These are phyloP conservation scores for Octopus sinensis DNA, from an alignment of 1,140 invertebrate genomes.

Conservation along the genomic window DNA sequence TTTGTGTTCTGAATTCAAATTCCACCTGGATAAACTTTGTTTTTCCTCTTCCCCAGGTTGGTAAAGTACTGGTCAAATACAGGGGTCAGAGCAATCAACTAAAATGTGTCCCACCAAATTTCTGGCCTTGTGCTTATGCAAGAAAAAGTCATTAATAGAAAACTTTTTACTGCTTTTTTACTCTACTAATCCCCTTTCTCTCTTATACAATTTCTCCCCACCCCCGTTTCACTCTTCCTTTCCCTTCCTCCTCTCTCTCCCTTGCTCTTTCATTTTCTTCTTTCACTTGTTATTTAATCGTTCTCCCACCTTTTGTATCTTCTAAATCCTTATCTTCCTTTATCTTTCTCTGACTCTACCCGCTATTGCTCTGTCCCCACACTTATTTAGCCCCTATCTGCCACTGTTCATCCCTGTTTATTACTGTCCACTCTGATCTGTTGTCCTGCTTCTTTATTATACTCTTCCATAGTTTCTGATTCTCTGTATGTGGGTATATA, in stretches of 20 bases:
- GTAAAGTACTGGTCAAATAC: too few species aligned
- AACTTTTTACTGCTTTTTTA: too few species aligned
- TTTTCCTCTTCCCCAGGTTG: too few species aligned
- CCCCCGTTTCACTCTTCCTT: not conserved
- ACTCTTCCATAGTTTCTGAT: not conserved
- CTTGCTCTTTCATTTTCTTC: not conserved
- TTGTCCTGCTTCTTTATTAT: not conserved
- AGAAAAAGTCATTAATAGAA: too few species aligned
- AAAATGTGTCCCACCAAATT: too few species aligned
- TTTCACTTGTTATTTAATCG: not conserved
- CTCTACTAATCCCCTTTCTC: not conserved
- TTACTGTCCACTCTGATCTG: not conserved
- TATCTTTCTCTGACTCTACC: not conserved
- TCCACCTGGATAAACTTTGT: too few species aligned
- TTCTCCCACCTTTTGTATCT: not conserved
- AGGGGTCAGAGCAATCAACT: too few species aligned
- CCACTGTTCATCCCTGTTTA: not conserved
- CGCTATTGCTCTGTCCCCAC: not conserved
- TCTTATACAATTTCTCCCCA: not conserved
- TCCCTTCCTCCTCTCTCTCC: not conserved
- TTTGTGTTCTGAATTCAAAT: too few species aligned
- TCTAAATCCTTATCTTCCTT: not conserved
- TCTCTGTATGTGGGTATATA: not conserved
- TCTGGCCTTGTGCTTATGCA: too few species aligned
- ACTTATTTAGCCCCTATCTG: not conserved